These are phyloP conservation scores for Cydia strobilella DNA, from an alignment of 1,140 invertebrate genomes.

Conservation along the genomic window DNA sequence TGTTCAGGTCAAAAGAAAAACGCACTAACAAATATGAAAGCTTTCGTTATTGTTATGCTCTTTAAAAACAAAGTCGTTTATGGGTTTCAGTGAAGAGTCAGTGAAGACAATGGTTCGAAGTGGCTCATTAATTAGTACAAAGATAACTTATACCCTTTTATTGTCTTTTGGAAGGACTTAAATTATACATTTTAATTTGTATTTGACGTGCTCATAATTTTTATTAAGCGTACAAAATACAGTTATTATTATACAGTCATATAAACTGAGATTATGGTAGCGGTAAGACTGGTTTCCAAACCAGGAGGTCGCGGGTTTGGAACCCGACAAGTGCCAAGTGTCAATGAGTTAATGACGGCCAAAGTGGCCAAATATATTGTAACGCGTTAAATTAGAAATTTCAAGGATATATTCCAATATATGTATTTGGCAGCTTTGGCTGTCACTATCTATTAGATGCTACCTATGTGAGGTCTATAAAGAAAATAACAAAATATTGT, in stretches of 20 bases:
- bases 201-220: not conserved
- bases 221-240: not conserved
- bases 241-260: not conserved
- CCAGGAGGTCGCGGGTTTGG: no score
- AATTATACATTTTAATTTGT: constrained; percentile 5
- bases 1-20: not conserved
- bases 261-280: not conserved
- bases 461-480: no score
- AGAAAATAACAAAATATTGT: no score
- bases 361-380: no score
- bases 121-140: not conserved
- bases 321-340: no score
- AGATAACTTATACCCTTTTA: constrained; percentile 5
- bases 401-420: no score
- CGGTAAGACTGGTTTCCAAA: no score
- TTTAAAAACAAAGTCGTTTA: constrained; percentile 4
- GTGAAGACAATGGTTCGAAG: constrained; percentile 20
- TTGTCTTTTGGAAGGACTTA: not conserved
- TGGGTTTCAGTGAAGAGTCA: constrained; percentile 9
- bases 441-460: no score
- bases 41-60: not conserved
- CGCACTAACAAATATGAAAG: not conserved
- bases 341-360: no score
- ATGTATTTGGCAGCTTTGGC: no score
- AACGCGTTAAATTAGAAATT: no score